Evolutionary conservation across 2,113 vertebrate genomes (phyloP).

Genomic region (Delphinus delphis): DNA sequence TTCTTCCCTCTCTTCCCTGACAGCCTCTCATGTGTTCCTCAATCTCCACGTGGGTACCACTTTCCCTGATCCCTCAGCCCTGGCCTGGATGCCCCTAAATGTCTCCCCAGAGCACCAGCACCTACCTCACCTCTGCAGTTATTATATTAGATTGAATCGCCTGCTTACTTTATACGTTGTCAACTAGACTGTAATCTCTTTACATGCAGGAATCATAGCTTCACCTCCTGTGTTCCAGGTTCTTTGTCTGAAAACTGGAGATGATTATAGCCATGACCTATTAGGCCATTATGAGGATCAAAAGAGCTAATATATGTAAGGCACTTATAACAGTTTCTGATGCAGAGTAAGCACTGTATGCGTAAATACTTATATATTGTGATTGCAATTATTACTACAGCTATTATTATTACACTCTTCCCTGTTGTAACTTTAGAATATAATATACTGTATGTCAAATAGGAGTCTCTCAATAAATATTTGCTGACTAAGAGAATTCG

Average conservation of each 20-base stretch:
- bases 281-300: background rate
- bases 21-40: fast-evolving
- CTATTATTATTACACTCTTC: background rate
- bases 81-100: fast-evolving
- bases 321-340: background rate
- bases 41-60: background rate
- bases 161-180: background rate
- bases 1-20: background rate
- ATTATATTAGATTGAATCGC: too few relatives aligned
- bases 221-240: background rate
- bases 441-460: background rate
- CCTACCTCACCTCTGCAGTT: background rate
- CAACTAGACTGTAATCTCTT: background rate
- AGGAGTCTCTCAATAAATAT: background rate
- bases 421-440: background rate
- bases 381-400: background rate
- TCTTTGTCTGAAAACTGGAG: background rate
- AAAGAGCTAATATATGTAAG: background rate
- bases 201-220: background rate
- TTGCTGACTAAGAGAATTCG: background rate
- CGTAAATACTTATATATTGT: background rate
- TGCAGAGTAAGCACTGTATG: background rate
- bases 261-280: background rate
- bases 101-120: background rate
- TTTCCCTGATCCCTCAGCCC: background rate